A percentile compares a stretch with the other conserved stretches of the same genome.
Evolutionary conservation across 1,140 invertebrate species (phyloP).

Genomic region (Pantala flavescens): DNA sequence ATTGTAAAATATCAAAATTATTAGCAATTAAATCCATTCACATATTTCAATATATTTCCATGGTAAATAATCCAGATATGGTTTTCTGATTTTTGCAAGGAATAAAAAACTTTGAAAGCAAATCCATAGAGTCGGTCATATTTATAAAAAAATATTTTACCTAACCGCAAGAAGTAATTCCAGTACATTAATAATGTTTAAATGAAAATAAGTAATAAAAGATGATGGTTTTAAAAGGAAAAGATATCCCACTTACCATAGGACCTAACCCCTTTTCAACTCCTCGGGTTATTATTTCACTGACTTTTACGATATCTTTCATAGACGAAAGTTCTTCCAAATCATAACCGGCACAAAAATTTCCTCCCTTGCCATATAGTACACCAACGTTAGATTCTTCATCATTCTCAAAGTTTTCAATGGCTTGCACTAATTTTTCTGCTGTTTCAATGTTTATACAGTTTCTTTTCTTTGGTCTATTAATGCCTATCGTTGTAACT

Average conservation of each 20-base stretch:
- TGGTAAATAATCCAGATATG: too few relatives aligned
- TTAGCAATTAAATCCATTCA: too few relatives aligned
- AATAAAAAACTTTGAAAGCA: too few relatives aligned
- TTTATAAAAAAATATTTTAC: too few relatives aligned
- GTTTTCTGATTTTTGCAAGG: too few relatives aligned
- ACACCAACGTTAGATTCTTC: constrained; percentile 55
- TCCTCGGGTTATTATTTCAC: constrained; percentile 16
- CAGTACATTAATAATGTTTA: too few relatives aligned
- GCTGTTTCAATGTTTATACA: constrained; percentile 61
- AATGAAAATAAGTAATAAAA: too few relatives aligned
- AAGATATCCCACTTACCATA: constrained; percentile 33
- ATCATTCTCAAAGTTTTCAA: constrained; percentile 71
- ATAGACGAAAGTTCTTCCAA: constrained; percentile 27
- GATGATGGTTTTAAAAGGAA: too few relatives aligned
- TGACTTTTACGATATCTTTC: background rate
- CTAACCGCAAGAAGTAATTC: too few relatives aligned
- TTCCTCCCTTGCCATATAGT: constrained; percentile 77
- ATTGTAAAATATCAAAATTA: too few relatives aligned
- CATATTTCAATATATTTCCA: too few relatives aligned
- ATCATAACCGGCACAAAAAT: constrained; percentile 85
- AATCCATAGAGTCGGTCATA: too few relatives aligned
- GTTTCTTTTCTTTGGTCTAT: constrained; percentile 71
- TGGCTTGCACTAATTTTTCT: constrained; percentile 51
- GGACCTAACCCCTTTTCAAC: constrained; percentile 24
- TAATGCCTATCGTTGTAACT: constrained; percentile 72